Evolutionary conservation across 2,888 invertebrate genomes (phyloP), one percentile per base, ranked within the genome.

Genomic region (Euclidia mi): DNA sequence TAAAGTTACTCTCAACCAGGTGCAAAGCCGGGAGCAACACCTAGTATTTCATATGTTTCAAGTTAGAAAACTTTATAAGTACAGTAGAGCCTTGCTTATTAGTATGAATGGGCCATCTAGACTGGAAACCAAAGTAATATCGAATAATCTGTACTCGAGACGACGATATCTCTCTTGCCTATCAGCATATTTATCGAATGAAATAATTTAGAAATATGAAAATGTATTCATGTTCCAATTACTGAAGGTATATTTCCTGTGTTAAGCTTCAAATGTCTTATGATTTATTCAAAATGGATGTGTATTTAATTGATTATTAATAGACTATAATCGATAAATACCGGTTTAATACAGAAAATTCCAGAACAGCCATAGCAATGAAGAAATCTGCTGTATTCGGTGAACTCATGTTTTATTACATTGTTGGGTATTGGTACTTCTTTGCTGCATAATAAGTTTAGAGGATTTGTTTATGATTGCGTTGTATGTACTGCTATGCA

Each of bases 221-320:
- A 89, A 91, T 90, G 84, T 84, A 89, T 90, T 88, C 85, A 75
- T 84, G 85, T 79, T 76, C 86, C 73, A 87, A 88, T 90, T 90
- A 82, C 80, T 79, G 77, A 82, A 78, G 48, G 47, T 61, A 84
- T 77, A 82, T 79, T 82, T 76, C 73, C 76, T 78, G 83, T 87
- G 87, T 85, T 80, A 79, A 75, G 76, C 81, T 87, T 85, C 80
- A 84, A 78, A 75, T 68, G 66, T 3, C 62, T 65, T 81, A 81
- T 88, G 88, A 90, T 89, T 90, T 90, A 91, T 85, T 68, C 61
- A 58, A 66, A 70, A 79, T 82, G 78, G 78, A 77, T 78, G 75
- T 76, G 76, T 78, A 77, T 74, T 77, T 83, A 82, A 87, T 84
- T 79, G 82, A 82, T 84, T 82, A 82, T 86, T 84, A 81, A 83